phyloP scores from a whole-genome alignment of 2,888 invertebrate genomes.

The Drosophila dives region DNA sequence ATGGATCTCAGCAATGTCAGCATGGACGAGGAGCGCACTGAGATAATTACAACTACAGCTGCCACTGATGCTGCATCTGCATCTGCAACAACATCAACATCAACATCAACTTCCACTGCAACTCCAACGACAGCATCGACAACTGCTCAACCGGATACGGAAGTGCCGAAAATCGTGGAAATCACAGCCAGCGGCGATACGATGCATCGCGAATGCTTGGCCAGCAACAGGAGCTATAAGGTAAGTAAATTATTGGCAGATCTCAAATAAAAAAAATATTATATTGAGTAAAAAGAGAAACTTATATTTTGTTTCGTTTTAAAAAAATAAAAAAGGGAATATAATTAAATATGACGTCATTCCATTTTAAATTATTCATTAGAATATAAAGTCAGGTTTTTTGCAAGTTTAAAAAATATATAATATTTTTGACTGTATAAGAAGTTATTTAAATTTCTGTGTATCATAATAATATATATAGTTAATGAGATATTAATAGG shows the following conservation, averaged over 20 bases:
- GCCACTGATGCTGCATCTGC: slow-evolving; percentile 5
- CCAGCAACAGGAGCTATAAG: slow-evolving; percentile 86
- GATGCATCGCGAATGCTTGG: slow-evolving; percentile 84
- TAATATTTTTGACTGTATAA: too few relatives aligned
- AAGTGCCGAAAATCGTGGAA: slow-evolving; percentile 80
- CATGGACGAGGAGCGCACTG: slow-evolving; percentile 86
- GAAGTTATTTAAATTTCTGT: background rate
- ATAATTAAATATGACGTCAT: too few relatives aligned
- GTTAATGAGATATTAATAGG: background rate
- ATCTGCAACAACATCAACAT: slow-evolving; percentile 26
- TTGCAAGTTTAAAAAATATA: background rate
- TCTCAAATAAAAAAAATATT: background rate
- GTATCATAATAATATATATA: too few relatives aligned
- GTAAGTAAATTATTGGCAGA: slow-evolving; percentile 74
- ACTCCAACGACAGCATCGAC: slow-evolving; percentile 50
- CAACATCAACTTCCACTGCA: slow-evolving; percentile 47
- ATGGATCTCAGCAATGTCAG: slow-evolving; percentile 92
- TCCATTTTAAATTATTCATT: background rate
- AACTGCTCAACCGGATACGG: slow-evolving; percentile 64
- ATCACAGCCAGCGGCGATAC: slow-evolving; percentile 78
- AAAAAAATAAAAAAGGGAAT: background rate
- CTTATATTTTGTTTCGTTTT: background rate
- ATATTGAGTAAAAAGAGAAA: background rate
- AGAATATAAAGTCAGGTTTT: background rate
- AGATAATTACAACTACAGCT: slow-evolving; percentile 41